Conservation (phyloP, 2,797 vertebrate genomes). For the Scolopax bukidnonensis region DNA sequence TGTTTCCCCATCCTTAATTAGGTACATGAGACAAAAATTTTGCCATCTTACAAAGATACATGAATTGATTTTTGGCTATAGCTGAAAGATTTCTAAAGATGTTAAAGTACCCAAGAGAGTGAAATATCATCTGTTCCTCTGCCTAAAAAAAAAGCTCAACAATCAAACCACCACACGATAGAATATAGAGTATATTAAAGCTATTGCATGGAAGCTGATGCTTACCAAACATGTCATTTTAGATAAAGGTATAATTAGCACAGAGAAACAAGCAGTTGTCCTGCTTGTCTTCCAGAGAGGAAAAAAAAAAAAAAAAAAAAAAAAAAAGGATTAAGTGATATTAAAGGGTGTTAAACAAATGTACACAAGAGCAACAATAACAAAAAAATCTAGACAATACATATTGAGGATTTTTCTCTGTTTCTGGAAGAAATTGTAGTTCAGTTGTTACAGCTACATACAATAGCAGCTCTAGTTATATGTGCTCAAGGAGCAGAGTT, state of each 20-base stretch:
- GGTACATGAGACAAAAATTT: rapidly evolving
- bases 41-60: rapidly evolving
- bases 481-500: neutral
- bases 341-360: neutral
- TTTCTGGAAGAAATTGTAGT: neutral
- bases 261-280: neutral
- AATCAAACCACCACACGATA: rapidly evolving
- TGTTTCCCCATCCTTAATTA: neutral
- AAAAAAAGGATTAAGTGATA: rapidly evolving
- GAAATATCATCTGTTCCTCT: neutral
- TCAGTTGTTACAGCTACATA: neutral
- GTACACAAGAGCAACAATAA: neutral
- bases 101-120: neutral
- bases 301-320: neutral
- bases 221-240: neutral
- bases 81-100: neutral
- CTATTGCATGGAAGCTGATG: neutral
- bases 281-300: neutral
- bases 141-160: neutral
- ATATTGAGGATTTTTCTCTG: neutral
- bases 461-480: neutral
- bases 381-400: too few relatives aligned
- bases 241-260: neutral
- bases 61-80: neutral
- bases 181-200: neutral